Evolutionary conservation across 1,140 invertebrate species (phyloP).

Genomic region (Plectus sambesii): DNA sequence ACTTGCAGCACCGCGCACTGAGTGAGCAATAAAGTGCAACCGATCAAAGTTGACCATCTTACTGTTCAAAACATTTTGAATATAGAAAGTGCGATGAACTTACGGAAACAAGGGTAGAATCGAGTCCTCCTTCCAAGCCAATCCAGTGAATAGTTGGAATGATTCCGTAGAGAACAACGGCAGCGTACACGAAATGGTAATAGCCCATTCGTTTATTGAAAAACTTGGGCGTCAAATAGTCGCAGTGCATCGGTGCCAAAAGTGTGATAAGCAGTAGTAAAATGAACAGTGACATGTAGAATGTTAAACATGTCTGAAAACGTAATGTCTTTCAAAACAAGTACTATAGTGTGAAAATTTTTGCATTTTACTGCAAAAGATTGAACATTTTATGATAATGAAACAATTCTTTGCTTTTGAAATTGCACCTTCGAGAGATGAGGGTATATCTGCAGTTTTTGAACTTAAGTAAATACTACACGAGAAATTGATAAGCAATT

Average conservation of each 20-base stretch:
- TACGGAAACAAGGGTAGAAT: conserved; percentile 67
- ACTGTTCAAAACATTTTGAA: not conserved
- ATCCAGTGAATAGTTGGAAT: conserved; percentile 83
- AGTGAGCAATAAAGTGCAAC: not conserved
- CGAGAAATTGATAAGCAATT: too few species aligned
- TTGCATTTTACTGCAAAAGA: too few species aligned
- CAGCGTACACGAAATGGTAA: conserved; percentile 64
- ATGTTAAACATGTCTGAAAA: conserved; percentile 61
- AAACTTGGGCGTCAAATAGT: conserved; percentile 58
- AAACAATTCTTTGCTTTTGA: too few species aligned
- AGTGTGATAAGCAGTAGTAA: conserved; percentile 44
- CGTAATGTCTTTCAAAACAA: not conserved
- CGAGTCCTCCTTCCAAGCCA: conserved; percentile 69
- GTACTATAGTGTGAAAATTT: conserved; percentile 19
- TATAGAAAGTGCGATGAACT: conserved; percentile 29
- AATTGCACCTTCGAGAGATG: too few species aligned
- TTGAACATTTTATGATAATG: too few species aligned
- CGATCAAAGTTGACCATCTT: conserved; percentile 9
- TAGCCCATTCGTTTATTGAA: conserved; percentile 43
- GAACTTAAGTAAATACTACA: too few species aligned
- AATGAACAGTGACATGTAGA: conserved; percentile 27
- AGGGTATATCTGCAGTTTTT: too few species aligned
- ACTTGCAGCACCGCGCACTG: conserved; percentile 2
- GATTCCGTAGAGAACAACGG: conserved; percentile 75
- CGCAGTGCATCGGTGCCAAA: conserved; percentile 62